Conservation (phyloP, 2,113 vertebrate genomes). For the Suricata suricatta region DNA sequence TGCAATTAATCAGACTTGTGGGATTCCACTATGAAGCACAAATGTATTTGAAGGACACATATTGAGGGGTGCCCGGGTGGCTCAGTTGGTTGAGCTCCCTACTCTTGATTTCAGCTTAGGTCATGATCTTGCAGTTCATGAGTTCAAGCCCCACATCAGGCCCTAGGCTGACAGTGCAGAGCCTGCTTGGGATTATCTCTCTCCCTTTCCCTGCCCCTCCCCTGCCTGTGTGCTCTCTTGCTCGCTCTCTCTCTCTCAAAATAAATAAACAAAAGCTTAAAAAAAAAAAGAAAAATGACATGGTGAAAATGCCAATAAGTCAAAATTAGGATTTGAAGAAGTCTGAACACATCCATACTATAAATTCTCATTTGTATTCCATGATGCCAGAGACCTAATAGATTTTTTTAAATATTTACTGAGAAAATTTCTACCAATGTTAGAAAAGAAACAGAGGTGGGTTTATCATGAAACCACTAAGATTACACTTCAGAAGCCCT, state of each 20-base stretch:
- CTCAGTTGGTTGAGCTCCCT: no score
- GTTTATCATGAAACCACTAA: not conserved
- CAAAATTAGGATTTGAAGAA: not conserved
- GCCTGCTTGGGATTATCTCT: no score
- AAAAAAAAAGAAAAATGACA: not conserved
- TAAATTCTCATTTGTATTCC: not conserved
- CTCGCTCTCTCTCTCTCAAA: no score
- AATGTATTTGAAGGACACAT: not conserved
- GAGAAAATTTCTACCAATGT: not conserved
- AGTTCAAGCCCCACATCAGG: no score
- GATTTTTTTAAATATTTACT: not conserved
- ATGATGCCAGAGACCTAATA: not conserved
- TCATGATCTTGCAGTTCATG: no score
- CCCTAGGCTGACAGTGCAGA: no score
- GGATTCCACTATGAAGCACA: not conserved
- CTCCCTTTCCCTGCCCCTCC: no score
- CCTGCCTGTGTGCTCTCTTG: no score
- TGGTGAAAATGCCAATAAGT: not conserved
- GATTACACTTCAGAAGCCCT: not conserved
- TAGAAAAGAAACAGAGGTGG: not conserved
- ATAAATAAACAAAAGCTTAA: no score
- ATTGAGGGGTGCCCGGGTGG: not conserved
- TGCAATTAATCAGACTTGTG: not conserved
- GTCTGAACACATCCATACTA: not conserved
- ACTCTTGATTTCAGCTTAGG: no score